These are phyloP conservation scores for Drosophila antonietae DNA, from an alignment of 2,888 invertebrate genomes.

Conservation along the genomic window DNA sequence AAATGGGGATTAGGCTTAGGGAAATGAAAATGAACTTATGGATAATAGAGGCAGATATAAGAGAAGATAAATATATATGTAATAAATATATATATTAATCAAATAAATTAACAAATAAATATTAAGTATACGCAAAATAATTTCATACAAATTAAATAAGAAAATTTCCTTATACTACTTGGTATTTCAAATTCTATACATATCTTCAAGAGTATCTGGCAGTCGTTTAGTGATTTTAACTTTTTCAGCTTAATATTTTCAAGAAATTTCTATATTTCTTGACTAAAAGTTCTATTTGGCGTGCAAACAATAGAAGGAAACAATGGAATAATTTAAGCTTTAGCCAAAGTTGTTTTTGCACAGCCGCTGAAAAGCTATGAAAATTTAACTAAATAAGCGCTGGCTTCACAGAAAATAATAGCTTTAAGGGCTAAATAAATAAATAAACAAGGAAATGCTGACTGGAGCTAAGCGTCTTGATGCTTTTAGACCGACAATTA, in stretches of 20 bases:
- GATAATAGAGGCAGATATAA: neutral
- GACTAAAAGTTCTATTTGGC: neutral
- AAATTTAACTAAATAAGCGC: neutral
- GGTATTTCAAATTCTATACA: neutral
- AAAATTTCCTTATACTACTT: too few species aligned
- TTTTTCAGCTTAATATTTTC: neutral
- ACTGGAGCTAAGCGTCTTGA: slow-evolving; percentile 13
- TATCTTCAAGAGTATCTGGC: neutral
- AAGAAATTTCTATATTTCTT: neutral
- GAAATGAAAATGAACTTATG: neutral
- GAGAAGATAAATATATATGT: too few species aligned
- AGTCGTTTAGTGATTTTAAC: too few species aligned
- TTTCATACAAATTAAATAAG: neutral
- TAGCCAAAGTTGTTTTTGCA: too few species aligned
- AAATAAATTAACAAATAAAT: neutral
- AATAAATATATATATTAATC: too few species aligned
- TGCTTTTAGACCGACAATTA: slow-evolving; percentile 22
- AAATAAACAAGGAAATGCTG: slow-evolving; percentile 8
- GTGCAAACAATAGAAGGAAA: neutral
- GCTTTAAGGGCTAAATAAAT: neutral
- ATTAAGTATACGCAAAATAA: neutral
- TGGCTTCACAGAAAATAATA: neutral
- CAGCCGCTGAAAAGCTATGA: neutral
- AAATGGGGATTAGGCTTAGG: neutral
- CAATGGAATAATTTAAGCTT: slow-evolving; percentile 1